These are phyloP conservation scores for Marmota monax DNA, from an alignment of 2,113 vertebrate species.

Conservation along the genomic window DNA sequence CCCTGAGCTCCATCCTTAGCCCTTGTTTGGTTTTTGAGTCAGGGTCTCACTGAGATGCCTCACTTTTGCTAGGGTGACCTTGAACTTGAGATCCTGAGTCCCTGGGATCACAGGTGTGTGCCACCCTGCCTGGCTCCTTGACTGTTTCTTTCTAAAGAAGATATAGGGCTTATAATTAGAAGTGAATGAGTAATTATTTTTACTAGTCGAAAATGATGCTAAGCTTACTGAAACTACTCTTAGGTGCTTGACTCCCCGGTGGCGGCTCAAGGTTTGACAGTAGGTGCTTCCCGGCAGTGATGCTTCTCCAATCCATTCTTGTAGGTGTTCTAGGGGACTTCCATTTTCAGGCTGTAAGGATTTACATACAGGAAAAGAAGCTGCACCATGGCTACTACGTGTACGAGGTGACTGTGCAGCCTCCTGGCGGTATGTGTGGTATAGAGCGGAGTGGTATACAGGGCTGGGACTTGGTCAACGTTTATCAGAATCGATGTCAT, in stretches of 20 bases:
- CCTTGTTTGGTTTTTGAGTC: too few species aligned
- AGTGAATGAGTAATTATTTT: too few species aligned
- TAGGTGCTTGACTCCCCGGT: too few species aligned
- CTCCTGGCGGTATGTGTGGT: slow-evolving; percentile 43
- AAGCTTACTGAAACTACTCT: background rate
- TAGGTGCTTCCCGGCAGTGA: background rate
- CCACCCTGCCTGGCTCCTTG: background rate
- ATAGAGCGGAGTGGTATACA: background rate
- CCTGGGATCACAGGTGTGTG: too few species aligned
- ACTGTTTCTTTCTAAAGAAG: background rate
- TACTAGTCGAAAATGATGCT: background rate
- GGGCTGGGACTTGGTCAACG: background rate
- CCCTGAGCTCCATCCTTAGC: too few species aligned
- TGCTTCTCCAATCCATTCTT: background rate
- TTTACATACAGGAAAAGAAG: slow-evolving; percentile 52
- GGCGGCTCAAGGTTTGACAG: accelerated
- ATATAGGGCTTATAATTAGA: accelerated
- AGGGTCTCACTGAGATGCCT: too few species aligned
- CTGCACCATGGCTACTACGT: slow-evolving; percentile 24
- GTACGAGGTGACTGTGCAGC: slow-evolving; percentile 41
- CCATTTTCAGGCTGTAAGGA: slow-evolving; percentile 75
- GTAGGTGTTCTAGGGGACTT: slow-evolving; percentile 73
- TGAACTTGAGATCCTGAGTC: too few species aligned
- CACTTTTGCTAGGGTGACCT: too few species aligned
- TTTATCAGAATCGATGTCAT: background rate